These are phyloP conservation scores for Scalopus aquaticus DNA, from an alignment of 2,113 vertebrate genomes.

Conservation along the genomic window DNA sequence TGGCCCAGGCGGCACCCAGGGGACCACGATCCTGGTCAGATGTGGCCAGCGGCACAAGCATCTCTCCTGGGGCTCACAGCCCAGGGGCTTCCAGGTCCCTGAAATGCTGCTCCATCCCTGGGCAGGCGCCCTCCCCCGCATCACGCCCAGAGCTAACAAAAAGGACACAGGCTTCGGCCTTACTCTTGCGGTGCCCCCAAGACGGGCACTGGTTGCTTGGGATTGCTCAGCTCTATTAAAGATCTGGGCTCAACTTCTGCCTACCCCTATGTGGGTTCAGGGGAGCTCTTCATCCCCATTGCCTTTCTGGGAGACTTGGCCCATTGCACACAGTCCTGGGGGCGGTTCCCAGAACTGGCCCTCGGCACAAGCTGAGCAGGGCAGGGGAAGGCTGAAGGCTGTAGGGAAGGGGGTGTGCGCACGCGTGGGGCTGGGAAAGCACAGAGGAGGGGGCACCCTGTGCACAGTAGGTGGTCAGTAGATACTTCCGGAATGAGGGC, in stretches of 20 bases:
- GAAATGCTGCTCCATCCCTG: background rate
- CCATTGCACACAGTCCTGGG: background rate
- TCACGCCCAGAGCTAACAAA: background rate
- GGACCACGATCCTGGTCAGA: background rate
- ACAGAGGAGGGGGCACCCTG: background rate
- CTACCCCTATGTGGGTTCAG: background rate
- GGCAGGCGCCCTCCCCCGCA: background rate
- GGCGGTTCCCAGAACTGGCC: background rate
- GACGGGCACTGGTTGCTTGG: background rate
- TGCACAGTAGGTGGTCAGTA: background rate
- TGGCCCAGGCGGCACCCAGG: background rate
- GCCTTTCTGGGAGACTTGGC: background rate
- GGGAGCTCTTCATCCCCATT: background rate
- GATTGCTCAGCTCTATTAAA: background rate
- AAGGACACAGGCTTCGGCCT: background rate
- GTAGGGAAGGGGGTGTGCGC: slow-evolving; percentile 73
- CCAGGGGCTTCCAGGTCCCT: background rate
- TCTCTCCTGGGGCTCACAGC: background rate
- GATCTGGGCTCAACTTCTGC: background rate
- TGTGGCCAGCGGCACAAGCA: background rate
- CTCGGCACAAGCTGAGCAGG: slow-evolving; percentile 61
- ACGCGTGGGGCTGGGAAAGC: background rate
- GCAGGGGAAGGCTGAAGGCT: slow-evolving; percentile 81
- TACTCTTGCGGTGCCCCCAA: background rate
- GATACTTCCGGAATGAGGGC: background rate